A percentile compares a stretch with the other conserved stretches of the same genome.
phyloP scores from a whole-genome alignment of 2,113 vertebrate genomes.

The Empidonax alnorum region DNA sequence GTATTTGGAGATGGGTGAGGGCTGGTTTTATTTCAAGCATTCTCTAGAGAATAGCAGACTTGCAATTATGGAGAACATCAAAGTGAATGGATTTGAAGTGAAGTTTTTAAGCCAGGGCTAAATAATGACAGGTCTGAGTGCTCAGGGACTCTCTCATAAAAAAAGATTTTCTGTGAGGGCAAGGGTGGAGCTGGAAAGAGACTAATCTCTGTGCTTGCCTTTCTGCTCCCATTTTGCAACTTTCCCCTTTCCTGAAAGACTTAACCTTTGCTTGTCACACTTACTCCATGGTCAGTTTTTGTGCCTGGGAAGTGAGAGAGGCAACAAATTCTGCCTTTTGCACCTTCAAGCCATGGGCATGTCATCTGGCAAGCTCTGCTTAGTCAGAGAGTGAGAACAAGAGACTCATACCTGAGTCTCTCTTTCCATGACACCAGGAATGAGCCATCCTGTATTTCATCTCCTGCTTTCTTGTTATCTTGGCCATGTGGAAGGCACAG shows the following conservation, averaged over 20 bases:
- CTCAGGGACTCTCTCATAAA: neutral
- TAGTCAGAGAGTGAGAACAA: neutral
- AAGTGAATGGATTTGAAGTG: conserved; percentile 11
- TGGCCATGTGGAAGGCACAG: neutral
- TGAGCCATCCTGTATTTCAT: neutral
- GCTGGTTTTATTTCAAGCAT: neutral
- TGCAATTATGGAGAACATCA: neutral
- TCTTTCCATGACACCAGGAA: neutral
- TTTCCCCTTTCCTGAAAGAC: neutral
- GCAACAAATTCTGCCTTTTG: neutral
- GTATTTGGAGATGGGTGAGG: neutral
- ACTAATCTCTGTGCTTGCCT: neutral
- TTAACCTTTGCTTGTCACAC: neutral
- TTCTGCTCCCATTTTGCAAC: neutral
- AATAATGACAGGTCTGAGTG: conserved; percentile 7
- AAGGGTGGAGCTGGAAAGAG: neutral
- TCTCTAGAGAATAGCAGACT: neutral
- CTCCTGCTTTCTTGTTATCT: neutral
- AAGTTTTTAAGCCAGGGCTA: conserved; percentile 12
- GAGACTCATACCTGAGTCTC: neutral
- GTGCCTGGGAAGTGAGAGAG: neutral
- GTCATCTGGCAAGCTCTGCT: neutral
- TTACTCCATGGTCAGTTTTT: neutral
- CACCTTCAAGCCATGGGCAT: neutral
- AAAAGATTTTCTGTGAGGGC: neutral